Base-by-base conservation (phyloP, 2,888 invertebrate species). In the Dicycla oo region DNA sequence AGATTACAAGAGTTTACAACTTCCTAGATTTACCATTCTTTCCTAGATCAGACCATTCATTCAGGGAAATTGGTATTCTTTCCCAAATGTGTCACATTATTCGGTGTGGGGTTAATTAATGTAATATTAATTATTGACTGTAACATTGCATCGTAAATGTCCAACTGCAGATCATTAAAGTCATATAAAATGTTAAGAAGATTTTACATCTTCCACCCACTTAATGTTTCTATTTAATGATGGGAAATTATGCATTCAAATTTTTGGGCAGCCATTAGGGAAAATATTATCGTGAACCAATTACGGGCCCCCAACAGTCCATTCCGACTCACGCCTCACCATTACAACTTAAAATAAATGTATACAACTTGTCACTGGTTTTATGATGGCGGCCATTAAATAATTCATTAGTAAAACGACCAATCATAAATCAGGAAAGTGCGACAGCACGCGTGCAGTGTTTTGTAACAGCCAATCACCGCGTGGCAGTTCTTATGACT, bases 381-480 rank as follows among this genome's bases (percentile, higher is more conserved):
- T 87, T 84, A 89, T 84, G 80, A 86, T 69, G 57, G 64, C 53
- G n/a, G 66, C 85, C 83, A 88, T 91, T 90, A 90, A 89, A 88
- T 88, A 86, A 88, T 89, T 90, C 88, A 91, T 91, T 90, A 89
- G 85, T 75, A 40, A 76, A 83, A 84, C 82, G 78, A 80, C 90
- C 91, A 92, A 92, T 92, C 87, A 88, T 91, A 89, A 91, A 91
- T 92, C 91, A 89, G 84, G 70, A 78, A 78, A 78, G 69, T 45
- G 73, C 62, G 81, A 83, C 82, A 74, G 75, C 82, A 81, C 73
- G 76, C 78, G 81, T 85, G 84, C 78, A 78, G 65, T 63, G 73
- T 79, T 81, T 80, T 78, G 79, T 69, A 79, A 73, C 73, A 76
- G 74, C 91, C 91, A 91, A 91, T 91, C 87, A 86, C 75, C 75